Conservation (phyloP, 2,113 vertebrate species). For the Recurvirostra avosetta region DNA sequence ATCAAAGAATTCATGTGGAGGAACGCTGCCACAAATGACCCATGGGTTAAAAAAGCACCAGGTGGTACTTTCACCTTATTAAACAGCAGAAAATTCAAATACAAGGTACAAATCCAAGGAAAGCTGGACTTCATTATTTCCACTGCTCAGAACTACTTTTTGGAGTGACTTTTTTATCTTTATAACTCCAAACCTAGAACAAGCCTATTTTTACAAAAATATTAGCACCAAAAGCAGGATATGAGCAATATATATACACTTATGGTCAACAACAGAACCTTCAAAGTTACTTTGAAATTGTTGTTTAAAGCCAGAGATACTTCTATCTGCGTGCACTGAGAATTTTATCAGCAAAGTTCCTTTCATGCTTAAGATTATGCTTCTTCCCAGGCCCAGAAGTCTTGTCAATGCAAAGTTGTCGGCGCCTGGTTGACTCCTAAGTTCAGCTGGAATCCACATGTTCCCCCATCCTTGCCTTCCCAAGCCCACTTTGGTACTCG, state of each 20-base stretch:
- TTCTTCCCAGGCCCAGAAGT: neutral
- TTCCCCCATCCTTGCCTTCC: neutral
- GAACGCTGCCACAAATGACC: neutral
- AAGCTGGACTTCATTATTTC: neutral
- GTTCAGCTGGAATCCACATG: neutral
- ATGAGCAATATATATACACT: neutral
- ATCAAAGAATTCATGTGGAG: neutral
- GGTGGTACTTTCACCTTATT: neutral
- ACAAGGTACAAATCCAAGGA: neutral
- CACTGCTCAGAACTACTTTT: neutral
- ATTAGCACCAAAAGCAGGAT: neutral
- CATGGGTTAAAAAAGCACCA: neutral
- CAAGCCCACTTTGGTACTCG: neutral
- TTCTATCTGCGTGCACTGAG: neutral
- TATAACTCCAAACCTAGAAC: neutral
- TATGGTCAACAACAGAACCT: neutral
- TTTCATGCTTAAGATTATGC: neutral
- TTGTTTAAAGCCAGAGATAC: neutral
- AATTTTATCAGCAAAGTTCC: neutral
- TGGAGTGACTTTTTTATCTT: neutral
- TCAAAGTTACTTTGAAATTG: neutral
- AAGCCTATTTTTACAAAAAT: neutral
- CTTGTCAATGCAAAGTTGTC: neutral
- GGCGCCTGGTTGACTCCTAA: neutral
- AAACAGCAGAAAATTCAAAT: neutral